A percentile compares a stretch with the other conserved stretches of the same genome.
Conservation (phyloP, 2,113 vertebrate genomes). For the Nibea albiflora region DNA sequence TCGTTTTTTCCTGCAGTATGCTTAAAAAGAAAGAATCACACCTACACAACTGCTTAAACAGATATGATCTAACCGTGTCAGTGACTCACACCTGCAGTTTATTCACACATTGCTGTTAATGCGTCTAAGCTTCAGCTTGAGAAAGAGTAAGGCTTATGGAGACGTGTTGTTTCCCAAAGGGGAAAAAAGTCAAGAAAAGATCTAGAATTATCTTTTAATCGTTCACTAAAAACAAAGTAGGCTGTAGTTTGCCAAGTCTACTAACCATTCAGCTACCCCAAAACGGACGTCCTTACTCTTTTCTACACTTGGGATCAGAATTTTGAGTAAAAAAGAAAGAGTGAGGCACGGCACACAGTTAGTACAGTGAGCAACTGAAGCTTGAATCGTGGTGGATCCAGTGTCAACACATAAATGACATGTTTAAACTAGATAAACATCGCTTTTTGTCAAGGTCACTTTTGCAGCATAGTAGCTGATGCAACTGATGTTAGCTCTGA, state of each 20-base stretch:
- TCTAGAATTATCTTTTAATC: background rate
- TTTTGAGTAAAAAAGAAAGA: background rate
- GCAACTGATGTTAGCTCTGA: conserved; percentile 1
- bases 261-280: background rate
- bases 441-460: background rate
- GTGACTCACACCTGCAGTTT: conserved; percentile 10
- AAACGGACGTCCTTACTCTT: background rate
- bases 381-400: background rate
- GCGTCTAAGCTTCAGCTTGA: background rate
- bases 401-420: background rate
- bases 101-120: background rate
- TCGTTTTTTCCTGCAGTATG: background rate
- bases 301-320: background rate
- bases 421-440: background rate
- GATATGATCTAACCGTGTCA: background rate
- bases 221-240: background rate
- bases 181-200: background rate
- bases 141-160: background rate
- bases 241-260: background rate
- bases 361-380: background rate
- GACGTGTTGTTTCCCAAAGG: background rate
- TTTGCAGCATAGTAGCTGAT: conserved; percentile 4
- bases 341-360: background rate
- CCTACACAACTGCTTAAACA: background rate
- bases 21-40: background rate